Base-by-base conservation (phyloP, 2,113 vertebrate species). In the Heterotilapia buettikoferi region DNA sequence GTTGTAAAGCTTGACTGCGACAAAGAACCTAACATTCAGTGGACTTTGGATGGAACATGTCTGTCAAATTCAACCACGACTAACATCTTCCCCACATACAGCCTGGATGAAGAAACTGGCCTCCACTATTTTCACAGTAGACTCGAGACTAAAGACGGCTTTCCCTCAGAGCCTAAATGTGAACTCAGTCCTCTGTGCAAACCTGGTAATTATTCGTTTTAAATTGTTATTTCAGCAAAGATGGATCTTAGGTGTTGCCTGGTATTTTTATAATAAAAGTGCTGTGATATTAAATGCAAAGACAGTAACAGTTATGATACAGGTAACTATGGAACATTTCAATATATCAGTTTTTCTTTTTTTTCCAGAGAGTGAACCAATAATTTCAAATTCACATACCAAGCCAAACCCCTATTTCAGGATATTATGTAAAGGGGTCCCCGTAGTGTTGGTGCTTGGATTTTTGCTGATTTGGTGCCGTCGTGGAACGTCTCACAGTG, bases 271-370 rank as follows among this genome's bases (percentile, higher is more conserved):
- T 0, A 14, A 53, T 47, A 83, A 24, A 38, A 0, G 31, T 19
- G 11, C 12, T 54, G 0, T 68, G 36, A 54, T 1, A 12, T 54
- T 68, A 52, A 83, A 71, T 43, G n/a, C n/a, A 10, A 45, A 26
- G 5, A 45, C 38, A 0, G 38, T 24, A 24, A 71, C 38, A 16
- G 0, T 71, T 14, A 24, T 24, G 16, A 45, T 16, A 43, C 12
- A 45, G 21, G 4, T 6, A 1, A 68, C 3, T 0, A 8, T 38
- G 7, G 50, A 24, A 38, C 0, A 56, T 9, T 80, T 36, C 8
- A 36, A 4, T 14, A 21, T 3, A 40, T 68, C 11, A 68, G 3
- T 40, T 57, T 14, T 26, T 13, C 1, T 52, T 18, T 21, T 33
- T 47, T 18, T 50, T 21, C 9, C 5, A 38, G 7, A 16, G 6